A percentile compares a stretch with the other conserved stretches of the same genome.
Evolutionary conservation across 1,140 invertebrate genomes (phyloP).

Genomic region (Batillaria attramentaria): DNA sequence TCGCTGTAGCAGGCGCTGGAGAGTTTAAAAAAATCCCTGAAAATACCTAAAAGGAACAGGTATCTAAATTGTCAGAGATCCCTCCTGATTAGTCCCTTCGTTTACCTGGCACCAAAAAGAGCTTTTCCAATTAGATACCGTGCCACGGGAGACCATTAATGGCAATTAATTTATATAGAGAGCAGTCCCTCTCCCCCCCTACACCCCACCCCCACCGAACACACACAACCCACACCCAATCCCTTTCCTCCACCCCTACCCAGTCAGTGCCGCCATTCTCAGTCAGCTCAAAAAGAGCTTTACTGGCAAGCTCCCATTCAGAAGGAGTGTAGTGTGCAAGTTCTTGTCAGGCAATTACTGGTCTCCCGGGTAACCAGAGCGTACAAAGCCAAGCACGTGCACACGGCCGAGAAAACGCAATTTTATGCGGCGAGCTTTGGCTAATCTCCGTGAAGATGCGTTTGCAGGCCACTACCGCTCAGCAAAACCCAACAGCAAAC

Average conservation of each 20-base stretch:
- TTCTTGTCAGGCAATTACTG: not conserved
- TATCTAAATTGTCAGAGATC: not conserved
- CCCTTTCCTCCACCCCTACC: too few relatives aligned
- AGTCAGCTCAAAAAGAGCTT: not conserved
- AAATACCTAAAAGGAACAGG: not conserved
- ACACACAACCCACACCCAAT: too few relatives aligned
- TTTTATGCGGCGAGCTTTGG: not conserved
- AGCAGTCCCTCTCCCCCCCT: too few relatives aligned
- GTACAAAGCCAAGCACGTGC: not conserved
- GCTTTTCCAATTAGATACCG: too few relatives aligned
- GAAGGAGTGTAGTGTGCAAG: not conserved
- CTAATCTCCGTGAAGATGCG: not conserved
- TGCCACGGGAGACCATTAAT: too few relatives aligned
- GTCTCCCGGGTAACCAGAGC: not conserved
- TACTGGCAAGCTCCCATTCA: not conserved
- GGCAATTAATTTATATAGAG: too few relatives aligned
- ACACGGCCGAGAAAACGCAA: not conserved
- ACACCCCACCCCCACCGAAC: too few relatives aligned
- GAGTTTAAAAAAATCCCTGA: not conserved
- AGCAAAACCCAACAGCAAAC: not conserved
- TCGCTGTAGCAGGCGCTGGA: not conserved
- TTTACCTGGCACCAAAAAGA: too few relatives aligned
- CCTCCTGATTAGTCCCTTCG: not conserved
- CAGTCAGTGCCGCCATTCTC: too few relatives aligned
- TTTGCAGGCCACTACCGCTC: not conserved